Evolutionary conservation across 2,797 vertebrate species (phyloP), one percentile per base, ranked within the genome.

Genomic region (Scolopax bukidnonensis): DNA sequence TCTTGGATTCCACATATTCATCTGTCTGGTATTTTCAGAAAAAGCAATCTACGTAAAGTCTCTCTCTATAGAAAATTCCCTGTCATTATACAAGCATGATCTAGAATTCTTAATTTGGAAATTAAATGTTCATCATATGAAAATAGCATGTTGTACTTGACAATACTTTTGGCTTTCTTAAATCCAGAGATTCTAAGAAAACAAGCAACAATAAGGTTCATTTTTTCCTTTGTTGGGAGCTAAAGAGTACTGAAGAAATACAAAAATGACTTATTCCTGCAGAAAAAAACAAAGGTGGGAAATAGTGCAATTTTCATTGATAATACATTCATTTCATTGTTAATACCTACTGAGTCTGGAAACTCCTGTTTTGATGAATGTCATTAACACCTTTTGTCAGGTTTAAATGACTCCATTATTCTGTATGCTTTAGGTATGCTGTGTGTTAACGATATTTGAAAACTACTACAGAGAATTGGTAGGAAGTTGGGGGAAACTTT

Each of bases 21-120:
- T 94, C 86, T 92, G 91, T 95, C 95, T 96, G 85, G 94, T 95
- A 94, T 95, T 95, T 95, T 93, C 70, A 92, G 68, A 82, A 90
- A 82, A 90, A 74, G 51, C 8, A 60, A 45, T 57, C 75, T 80
- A 47, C 51, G 67, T 68, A n/a, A 82, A 86, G 64, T 84, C 36
- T 83, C 43, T 67, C 60, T 90, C 47, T 77, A 70, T 30, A 76
- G 63, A 88, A 38, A 13, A 12, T 25, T 63, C 10, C 32, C 36
- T 90, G 53, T 6, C 11, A 23, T 91, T 69, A 38, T 30, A 65
- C n/a, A 30, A 28, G 68, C 16, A 17, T 76, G 40, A 38, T 75
- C 20, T 87, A 73, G 70, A 92, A 59, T 50, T 81, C 43, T 93
- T 67, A 32, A 78, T 93, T 80, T 87, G 70, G 69, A 87, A 79